Evolutionary conservation across 2,797 vertebrate genomes (phyloP), one percentile per base, ranked within the genome.

Genomic region (Pampus argenteus): DNA sequence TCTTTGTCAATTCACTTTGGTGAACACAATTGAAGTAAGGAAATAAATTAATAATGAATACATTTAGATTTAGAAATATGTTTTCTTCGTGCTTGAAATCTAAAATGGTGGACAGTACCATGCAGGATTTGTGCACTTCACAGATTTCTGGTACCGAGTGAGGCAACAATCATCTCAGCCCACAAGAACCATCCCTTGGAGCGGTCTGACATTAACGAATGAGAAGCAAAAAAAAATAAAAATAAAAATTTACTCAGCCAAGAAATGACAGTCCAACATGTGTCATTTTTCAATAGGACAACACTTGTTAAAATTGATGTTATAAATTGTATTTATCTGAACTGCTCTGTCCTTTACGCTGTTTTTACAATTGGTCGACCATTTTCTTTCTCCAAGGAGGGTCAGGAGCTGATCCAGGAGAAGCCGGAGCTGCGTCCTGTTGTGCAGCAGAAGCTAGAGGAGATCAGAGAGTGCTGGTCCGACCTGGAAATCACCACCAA

Each of bases 401-500:
- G 97, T 20, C 91, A 91, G 70, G 96, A 97, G 79, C 94, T 98
- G 87, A 95, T 95, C 9, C 85, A 94, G 11, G 96, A 96, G 79
- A 97, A 97, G 82, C 97, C 97, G 0, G 96, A 97, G 84, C 89
- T 97, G 65, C 93, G 95, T 20, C 76, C 87, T 0, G 93, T 95
- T 5, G 97, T 97, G 77, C 89, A 91, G 18, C 93, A 93, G 73
- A 97, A 97, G 69, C 92, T 98, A 79, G 90, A 79, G 40, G 93
- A 94, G 57, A 95, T 98, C 84, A 92, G 95, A 63, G 91, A 87
- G 65, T 95, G 96, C 70, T 98, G 97, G 97, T 93, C 95, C 0
- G 95, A 96, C 80, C 92, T 98, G 91, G 97, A 98, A 89, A 95
- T 71, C 75, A 96, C 96, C 2, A 97, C 96, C 18, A 95, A 96